Conservation (phyloP, 2,888 invertebrate genomes). For the Sarcophaga carnaria region DNA sequence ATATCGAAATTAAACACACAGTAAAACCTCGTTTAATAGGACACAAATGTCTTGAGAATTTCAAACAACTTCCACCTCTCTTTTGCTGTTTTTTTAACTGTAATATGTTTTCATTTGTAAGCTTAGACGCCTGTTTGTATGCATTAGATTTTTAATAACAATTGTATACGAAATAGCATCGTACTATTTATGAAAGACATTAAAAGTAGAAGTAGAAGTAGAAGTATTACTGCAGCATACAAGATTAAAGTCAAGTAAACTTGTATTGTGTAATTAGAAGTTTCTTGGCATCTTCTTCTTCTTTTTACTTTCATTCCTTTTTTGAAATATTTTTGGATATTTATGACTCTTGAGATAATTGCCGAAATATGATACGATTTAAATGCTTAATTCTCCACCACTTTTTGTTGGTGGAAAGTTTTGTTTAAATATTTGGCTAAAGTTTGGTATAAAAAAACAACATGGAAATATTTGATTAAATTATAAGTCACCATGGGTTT, state of each 20-base stretch:
- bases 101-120: neutral
- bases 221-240: neutral
- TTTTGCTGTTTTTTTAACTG: no score
- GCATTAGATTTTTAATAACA: neutral
- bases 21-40: no score
- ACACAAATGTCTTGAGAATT: rapidly evolving
- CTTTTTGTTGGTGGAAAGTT: no score
- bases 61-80: no score
- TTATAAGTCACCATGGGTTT: no score
- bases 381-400: slow-evolving; percentile 7
- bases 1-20: no score
- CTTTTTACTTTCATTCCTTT: slow-evolving; percentile 5
- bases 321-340: neutral
- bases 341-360: slow-evolving; percentile 60
- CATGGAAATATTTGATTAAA: neutral
- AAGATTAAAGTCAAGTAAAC: slow-evolving; percentile 46
- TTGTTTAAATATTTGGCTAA: slow-evolving; percentile 1
- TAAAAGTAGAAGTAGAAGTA: slow-evolving; percentile 37
- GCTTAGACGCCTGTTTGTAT: neutral
- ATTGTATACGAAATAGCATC: neutral
- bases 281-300: slow-evolving; percentile 2
- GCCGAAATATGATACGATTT: slow-evolving; percentile 33
- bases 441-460: neutral
- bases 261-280: slow-evolving; percentile 59
- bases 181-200: slow-evolving; percentile 38